Conservation (phyloP, 1,140 invertebrate species). For the Megalonaias nervosa region DNA sequence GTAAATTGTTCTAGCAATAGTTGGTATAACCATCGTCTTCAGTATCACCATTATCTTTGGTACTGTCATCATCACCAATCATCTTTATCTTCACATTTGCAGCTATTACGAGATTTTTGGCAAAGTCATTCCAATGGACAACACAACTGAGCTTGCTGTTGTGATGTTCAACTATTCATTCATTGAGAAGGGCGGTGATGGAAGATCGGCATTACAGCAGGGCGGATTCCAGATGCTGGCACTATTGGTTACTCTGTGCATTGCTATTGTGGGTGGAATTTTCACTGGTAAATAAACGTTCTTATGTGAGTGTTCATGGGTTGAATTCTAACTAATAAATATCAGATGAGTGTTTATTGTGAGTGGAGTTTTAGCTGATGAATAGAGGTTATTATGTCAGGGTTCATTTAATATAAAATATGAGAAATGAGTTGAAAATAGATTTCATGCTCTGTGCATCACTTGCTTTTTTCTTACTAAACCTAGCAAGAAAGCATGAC, state of each 20-base stretch:
- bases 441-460: too few species aligned
- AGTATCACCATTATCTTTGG: background rate
- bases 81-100: slow-evolving; percentile 60
- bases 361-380: background rate
- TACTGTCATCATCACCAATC: background rate
- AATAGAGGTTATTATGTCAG: background rate
- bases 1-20: background rate
- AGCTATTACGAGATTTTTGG: slow-evolving; percentile 75
- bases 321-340: background rate
- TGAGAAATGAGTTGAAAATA: too few species aligned
- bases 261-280: slow-evolving; percentile 83
- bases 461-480: too few species aligned
- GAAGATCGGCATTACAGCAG: slow-evolving; percentile 80
- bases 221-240: slow-evolving; percentile 85
- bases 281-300: slow-evolving; percentile 79
- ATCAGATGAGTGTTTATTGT: background rate
- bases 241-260: slow-evolving; percentile 79
- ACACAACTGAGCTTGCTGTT: slow-evolving; percentile 44
- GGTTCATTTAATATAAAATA: too few species aligned
- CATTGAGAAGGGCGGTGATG: slow-evolving; percentile 72
- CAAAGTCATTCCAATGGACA: slow-evolving; percentile 51
- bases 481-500: too few species aligned
- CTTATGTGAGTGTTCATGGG: too few species aligned
- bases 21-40: background rate
- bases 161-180: slow-evolving; percentile 34